These are phyloP conservation scores for Petrocephalus microphthalmus DNA, from an alignment of 2,113 vertebrate species.

Conservation along the genomic window DNA sequence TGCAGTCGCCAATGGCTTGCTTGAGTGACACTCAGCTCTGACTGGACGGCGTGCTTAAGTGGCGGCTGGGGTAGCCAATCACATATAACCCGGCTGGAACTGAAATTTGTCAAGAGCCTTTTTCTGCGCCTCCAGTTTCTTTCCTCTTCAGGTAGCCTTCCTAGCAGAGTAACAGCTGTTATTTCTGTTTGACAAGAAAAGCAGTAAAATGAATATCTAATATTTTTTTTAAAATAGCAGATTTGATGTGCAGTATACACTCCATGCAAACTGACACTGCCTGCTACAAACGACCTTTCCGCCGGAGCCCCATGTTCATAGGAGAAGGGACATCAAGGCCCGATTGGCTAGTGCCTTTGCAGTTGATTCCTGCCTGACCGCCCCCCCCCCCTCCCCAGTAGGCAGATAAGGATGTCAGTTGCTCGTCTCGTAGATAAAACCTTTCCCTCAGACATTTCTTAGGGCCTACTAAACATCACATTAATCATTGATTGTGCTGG, in stretches of 20 bases:
- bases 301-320: slow-evolving; percentile 28
- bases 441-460: not conserved
- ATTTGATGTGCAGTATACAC: slow-evolving; percentile 27
- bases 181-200: too few species aligned
- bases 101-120: not conserved
- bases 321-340: slow-evolving; percentile 40
- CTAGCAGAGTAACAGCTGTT: not conserved
- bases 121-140: not conserved
- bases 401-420: not conserved
- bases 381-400: not conserved
- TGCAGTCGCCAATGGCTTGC: not conserved
- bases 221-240: not conserved
- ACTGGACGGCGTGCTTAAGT: not conserved
- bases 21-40: not conserved
- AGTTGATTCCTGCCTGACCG: not conserved
- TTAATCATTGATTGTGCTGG: not conserved
- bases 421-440: not conserved
- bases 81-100: not conserved
- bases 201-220: not conserved
- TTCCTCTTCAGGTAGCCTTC: not conserved
- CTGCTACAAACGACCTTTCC: slow-evolving; percentile 68
- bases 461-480: not conserved
- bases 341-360: slow-evolving; percentile 44
- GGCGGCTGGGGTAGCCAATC: not conserved
- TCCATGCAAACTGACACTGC: slow-evolving; percentile 78